phyloP scores from a whole-genome alignment of 2,797 vertebrate genomes.

The Anolis apletophallus region DNA sequence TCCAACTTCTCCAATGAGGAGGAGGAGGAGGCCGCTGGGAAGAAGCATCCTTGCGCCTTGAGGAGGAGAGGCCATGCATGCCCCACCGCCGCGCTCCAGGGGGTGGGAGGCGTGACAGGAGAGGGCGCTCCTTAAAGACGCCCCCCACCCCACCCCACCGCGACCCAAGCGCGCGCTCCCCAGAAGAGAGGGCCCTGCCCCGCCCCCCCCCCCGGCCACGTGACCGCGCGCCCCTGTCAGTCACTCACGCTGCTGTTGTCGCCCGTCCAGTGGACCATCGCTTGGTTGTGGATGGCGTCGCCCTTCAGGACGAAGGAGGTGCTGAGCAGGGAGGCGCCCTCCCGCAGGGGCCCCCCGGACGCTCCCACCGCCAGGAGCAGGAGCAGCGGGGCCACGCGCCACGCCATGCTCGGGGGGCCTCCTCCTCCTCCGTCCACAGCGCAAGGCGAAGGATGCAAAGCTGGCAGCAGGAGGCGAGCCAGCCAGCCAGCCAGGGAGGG shows the following conservation, averaged over 20 bases:
- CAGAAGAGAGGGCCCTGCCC: no score
- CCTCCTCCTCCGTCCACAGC: conserved; percentile 58
- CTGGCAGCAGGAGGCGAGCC: conserved; percentile 47
- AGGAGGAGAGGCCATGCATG: no score
- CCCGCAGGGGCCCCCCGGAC: conserved; percentile 1
- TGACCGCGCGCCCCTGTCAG: conserved; percentile 51
- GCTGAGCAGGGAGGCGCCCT: conserved; percentile 83
- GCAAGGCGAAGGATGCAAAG: conserved; percentile 69
- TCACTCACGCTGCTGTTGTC: conserved; percentile 98
- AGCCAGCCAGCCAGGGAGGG: conserved; percentile 32
- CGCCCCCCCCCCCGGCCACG: no score
- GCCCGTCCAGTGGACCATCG: conserved; percentile 99
- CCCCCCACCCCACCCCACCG: no score
- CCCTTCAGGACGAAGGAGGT: conserved; percentile 97
- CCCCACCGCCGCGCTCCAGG: no score
- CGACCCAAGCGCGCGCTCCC: no score
- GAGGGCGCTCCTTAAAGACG: no score
- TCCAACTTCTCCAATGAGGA: no score
- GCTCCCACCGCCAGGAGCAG: neutral
- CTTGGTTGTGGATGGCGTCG: conserved; percentile 97
- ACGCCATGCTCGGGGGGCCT: conserved; percentile 46
- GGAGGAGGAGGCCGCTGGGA: no score
- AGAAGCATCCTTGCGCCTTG: no score
- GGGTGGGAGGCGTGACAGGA: no score
- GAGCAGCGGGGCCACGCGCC: conserved; percentile 27